Evolutionary conservation across 2,888 invertebrate genomes (phyloP).

Genomic region (Cosmia pyralina): DNA sequence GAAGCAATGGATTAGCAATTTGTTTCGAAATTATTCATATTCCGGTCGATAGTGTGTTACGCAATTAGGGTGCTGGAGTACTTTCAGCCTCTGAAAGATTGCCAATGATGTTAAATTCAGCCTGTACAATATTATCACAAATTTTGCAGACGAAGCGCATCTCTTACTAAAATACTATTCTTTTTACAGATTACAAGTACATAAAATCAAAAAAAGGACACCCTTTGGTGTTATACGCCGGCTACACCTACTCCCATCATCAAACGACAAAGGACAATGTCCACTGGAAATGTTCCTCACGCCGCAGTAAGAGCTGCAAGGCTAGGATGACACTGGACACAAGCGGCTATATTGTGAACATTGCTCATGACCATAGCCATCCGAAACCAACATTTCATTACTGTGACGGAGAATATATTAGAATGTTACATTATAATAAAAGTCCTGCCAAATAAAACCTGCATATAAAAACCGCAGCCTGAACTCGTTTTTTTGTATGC

Average conservation of each 20-base stretch:
- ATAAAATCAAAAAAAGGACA: conserved; percentile 25
- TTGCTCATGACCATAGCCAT: conserved; percentile 9
- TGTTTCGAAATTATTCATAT: too few relatives aligned
- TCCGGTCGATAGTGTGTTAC: too few relatives aligned
- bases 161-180: background rate
- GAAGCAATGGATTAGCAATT: too few relatives aligned
- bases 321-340: conserved; percentile 12
- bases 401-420: conserved; percentile 3
- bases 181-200: conserved; percentile 23
- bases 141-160: background rate
- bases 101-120: background rate
- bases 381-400: conserved; percentile 7
- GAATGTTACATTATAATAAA: background rate
- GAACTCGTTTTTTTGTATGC: too few relatives aligned
- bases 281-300: conserved; percentile 33
- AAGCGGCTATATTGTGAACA: background rate
- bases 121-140: background rate
- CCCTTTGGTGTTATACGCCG: background rate
- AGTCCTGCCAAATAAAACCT: background rate
- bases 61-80: too few relatives aligned
- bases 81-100: background rate
- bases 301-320: conserved; percentile 13
- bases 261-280: background rate
- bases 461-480: background rate
- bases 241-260: conserved; percentile 3